Percentiles rank a stretch among this genome's conserved stretches.
Evolutionary conservation across 2,113 vertebrate genomes (phyloP).

Genomic region (Ploceus nigricollis): DNA sequence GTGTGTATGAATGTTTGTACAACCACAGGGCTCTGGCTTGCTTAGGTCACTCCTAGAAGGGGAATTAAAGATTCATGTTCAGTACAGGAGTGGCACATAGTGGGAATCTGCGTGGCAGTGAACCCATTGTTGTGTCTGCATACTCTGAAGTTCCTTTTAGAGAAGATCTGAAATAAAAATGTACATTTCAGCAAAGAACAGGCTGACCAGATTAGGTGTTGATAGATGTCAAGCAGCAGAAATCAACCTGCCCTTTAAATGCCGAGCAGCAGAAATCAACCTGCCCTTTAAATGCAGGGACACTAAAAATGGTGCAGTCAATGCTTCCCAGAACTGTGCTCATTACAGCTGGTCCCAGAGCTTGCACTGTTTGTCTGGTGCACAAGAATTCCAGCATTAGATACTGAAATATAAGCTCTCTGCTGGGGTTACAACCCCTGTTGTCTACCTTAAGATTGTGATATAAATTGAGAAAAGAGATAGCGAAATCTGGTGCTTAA

Average conservation of each 20-base stretch:
- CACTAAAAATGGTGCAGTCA: background rate
- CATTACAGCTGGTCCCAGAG: background rate
- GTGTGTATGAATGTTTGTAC: background rate
- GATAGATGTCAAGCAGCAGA: background rate
- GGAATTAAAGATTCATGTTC: background rate
- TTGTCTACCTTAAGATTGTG: background rate
- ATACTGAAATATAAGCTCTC: background rate
- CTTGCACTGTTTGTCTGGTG: background rate
- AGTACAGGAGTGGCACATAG: background rate
- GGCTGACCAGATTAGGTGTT: background rate
- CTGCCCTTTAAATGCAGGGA: background rate
- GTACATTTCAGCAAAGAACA: background rate
- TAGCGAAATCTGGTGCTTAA: background rate
- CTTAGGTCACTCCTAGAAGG: background rate
- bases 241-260: conserved; percentile 20
- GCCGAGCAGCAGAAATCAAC: background rate
- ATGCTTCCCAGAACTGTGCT: background rate
- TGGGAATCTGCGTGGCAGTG: background rate
- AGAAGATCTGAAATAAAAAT: background rate
- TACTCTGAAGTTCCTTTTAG: background rate
- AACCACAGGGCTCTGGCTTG: background rate
- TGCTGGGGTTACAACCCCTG: background rate
- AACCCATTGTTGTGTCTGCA: background rate
- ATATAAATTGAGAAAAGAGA: background rate
- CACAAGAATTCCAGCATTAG: background rate